phyloP scores from a whole-genome alignment of 2,888 invertebrate genomes.

The Seladonia tumulorum region DNA sequence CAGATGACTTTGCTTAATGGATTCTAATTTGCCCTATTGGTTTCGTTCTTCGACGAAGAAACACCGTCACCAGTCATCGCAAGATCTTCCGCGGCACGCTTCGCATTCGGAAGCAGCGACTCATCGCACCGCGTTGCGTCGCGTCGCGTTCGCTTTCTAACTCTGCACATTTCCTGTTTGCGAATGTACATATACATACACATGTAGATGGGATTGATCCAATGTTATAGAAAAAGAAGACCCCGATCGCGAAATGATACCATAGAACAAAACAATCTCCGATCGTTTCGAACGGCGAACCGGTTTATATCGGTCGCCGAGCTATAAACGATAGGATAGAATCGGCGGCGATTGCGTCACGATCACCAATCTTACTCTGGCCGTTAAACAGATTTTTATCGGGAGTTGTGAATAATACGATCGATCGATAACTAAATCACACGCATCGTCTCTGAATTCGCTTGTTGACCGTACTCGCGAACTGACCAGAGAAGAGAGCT shows the following conservation, averaged over 20 bases:
- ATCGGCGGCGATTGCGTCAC: not conserved
- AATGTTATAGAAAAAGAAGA: not conserved
- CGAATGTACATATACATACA: not conserved
- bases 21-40: not conserved
- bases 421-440: constrained; percentile 7
- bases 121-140: not conserved
- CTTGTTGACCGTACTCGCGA: not conserved
- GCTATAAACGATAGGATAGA: constrained; percentile 1
- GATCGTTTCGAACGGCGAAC: not conserved
- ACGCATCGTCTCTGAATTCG: not conserved
- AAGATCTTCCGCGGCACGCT: constrained; percentile 11
- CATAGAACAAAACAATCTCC: not conserved
- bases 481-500: constrained; percentile 30
- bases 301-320: not conserved
- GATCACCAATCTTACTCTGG: not conserved
- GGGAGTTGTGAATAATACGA: not conserved
- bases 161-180: not conserved
- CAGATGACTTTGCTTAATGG: too few species aligned
- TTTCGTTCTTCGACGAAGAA: not conserved
- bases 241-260: not conserved
- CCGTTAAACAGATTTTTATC: not conserved
- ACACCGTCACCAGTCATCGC: not conserved
- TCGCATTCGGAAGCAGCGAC: constrained; percentile 1
- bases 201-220: not conserved
- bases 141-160: constrained; percentile 6